phyloP scores from a whole-genome alignment of 2,797 vertebrate genomes.

The Syngnathus rostellatus region DNA sequence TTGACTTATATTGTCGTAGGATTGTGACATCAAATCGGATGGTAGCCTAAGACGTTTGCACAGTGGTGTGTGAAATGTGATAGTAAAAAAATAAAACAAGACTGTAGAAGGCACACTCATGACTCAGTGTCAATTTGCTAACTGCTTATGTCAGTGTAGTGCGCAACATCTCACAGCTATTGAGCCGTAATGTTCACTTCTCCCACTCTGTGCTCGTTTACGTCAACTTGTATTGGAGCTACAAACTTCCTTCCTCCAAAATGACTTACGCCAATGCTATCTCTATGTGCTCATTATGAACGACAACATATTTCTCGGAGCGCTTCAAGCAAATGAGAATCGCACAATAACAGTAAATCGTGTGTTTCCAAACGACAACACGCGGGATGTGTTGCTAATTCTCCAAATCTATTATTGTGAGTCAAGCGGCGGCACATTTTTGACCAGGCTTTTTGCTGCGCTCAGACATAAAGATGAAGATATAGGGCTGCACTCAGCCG shows the following conservation, averaged over 20 bases:
- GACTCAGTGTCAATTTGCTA: background rate
- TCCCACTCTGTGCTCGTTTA: background rate
- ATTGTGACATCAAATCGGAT: background rate
- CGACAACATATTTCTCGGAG: constrained; percentile 8
- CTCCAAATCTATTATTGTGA: constrained; percentile 31
- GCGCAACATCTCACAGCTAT: background rate
- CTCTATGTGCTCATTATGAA: constrained; percentile 2
- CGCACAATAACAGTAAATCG: constrained; percentile 27
- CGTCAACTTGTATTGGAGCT: background rate
- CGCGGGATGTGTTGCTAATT: constrained; percentile 29
- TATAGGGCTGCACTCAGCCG: constrained; percentile 48
- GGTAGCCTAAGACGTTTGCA: background rate
- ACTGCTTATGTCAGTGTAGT: background rate
- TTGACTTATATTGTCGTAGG: background rate
- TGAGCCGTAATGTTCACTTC: background rate
- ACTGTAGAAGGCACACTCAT: background rate
- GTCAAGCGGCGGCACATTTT: constrained; percentile 23
- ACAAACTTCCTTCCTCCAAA: background rate
- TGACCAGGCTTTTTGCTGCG: constrained; percentile 34
- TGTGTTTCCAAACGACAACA: constrained; percentile 27
- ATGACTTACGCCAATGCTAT: background rate
- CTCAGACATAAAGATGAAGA: constrained; percentile 50
- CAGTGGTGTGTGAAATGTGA: background rate
- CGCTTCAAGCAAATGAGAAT: constrained; percentile 20
- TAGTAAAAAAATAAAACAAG: background rate